Conservation (phyloP, 2,888 invertebrate genomes). For the Galerucella nymphaeae region DNA sequence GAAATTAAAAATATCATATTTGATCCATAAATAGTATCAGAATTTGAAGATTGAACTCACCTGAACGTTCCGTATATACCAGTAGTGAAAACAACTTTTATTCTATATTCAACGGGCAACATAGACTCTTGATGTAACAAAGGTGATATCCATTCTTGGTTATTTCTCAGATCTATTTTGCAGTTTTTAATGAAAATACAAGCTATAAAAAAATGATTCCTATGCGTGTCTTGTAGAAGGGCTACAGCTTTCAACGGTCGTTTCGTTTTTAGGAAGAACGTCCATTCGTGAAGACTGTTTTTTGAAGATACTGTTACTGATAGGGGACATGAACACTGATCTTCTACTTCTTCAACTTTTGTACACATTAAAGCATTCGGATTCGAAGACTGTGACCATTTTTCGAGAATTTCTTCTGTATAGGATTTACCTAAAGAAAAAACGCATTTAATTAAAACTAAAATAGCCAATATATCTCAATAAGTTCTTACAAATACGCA, state of each 20-base stretch:
- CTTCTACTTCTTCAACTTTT: conserved; percentile 71
- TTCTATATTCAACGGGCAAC: conserved; percentile 50
- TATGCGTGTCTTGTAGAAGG: conserved; percentile 76
- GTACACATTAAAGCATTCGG: conserved; percentile 74
- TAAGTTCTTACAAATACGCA: too few relatives aligned
- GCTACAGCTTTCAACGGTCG: conserved; percentile 72
- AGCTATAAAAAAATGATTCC: conserved; percentile 74
- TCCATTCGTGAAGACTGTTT: conserved; percentile 72
- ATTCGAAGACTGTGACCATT: conserved; percentile 72
- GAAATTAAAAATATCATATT: too few relatives aligned
- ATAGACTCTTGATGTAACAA: conserved; percentile 46
- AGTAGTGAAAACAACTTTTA: conserved; percentile 62
- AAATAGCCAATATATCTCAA: not conserved
- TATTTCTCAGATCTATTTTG: conserved; percentile 57
- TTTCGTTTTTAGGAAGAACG: conserved; percentile 69
- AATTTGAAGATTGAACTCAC: not conserved
- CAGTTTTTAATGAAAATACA: conserved; percentile 61
- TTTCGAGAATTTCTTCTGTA: conserved; percentile 75
- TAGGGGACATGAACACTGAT: conserved; percentile 70
- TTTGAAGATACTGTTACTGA: conserved; percentile 73
- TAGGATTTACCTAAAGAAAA: conserved; percentile 60
- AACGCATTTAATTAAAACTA: conserved; percentile 2
- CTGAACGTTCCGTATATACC: conserved; percentile 81
- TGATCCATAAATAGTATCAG: not conserved
- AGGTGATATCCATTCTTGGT: conserved; percentile 69